Conservation (phyloP, 2,888 invertebrate genomes). For the Eremobia ochroleuca region DNA sequence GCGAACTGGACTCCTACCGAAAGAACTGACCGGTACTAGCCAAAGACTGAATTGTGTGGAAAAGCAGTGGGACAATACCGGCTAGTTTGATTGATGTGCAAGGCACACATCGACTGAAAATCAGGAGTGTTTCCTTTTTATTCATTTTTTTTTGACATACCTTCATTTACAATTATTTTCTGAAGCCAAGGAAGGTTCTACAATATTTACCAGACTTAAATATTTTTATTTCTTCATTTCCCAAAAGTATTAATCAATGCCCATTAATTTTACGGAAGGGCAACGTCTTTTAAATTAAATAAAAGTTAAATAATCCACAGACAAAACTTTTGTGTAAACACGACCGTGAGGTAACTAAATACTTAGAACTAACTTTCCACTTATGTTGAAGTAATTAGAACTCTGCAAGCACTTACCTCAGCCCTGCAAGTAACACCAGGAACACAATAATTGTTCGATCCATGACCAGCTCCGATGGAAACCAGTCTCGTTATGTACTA, state of each 20-base stretch:
- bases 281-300: not conserved
- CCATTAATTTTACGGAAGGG: not conserved
- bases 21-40: not conserved
- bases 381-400: constrained; percentile 7
- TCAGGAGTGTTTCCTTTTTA: not conserved
- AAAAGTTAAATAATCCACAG: not conserved
- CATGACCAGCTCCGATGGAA: constrained; percentile 55
- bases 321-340: not conserved
- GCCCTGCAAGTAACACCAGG: constrained; percentile 26
- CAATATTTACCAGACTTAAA: not conserved
- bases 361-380: not conserved
- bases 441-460: constrained; percentile 22
- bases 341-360: not conserved
- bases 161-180: not conserved
- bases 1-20: not conserved
- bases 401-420: constrained; percentile 53
- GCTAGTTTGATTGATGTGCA: not conserved
- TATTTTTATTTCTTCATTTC: not conserved
- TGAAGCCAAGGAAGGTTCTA: not conserved
- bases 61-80: not conserved
- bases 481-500: constrained; percentile 51
- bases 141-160: not conserved
- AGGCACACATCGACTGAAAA: not conserved
- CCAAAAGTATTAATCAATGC: not conserved
- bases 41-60: not conserved